Evolutionary conservation across 2,888 invertebrate genomes (phyloP).

Genomic region (Euplagia quadripunctaria): DNA sequence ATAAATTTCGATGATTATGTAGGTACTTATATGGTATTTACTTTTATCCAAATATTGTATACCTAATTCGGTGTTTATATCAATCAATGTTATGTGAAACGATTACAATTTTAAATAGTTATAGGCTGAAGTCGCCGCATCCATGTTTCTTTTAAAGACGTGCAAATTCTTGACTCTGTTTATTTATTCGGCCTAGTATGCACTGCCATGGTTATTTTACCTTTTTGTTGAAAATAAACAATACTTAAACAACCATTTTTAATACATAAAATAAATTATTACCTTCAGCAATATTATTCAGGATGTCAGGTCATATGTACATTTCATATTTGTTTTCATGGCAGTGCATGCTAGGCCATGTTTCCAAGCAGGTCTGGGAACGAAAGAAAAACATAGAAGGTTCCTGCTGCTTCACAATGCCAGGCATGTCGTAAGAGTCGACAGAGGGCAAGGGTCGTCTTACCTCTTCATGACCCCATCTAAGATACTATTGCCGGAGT

Average conservation of each 20-base stretch:
- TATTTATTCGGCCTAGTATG: not conserved
- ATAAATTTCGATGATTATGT: not conserved
- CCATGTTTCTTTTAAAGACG: not conserved
- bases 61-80: too few relatives aligned
- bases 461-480: not conserved
- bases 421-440: slow-evolving; percentile 6
- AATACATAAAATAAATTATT: not conserved
- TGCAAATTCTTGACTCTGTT: not conserved
- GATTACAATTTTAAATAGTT: not conserved
- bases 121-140: not conserved
- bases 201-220: not conserved
- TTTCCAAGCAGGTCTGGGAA: slow-evolving; percentile 10
- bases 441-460: not conserved
- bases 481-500: not conserved
- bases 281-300: not conserved
- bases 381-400: slow-evolving; percentile 6
- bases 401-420: not conserved
- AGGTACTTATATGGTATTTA: too few relatives aligned
- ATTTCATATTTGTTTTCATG: not conserved
- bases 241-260: not conserved
- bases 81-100: too few relatives aligned
- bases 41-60: not conserved
- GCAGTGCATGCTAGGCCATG: not conserved
- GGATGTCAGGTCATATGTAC: not conserved
- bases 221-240: not conserved